A percentile compares a stretch with the other conserved stretches of the same genome.
These are phyloP conservation scores for Aplysina aerophoba DNA, from an alignment of 37 sponge, comb jelly and placozoan species.

Conservation along the genomic window DNA sequence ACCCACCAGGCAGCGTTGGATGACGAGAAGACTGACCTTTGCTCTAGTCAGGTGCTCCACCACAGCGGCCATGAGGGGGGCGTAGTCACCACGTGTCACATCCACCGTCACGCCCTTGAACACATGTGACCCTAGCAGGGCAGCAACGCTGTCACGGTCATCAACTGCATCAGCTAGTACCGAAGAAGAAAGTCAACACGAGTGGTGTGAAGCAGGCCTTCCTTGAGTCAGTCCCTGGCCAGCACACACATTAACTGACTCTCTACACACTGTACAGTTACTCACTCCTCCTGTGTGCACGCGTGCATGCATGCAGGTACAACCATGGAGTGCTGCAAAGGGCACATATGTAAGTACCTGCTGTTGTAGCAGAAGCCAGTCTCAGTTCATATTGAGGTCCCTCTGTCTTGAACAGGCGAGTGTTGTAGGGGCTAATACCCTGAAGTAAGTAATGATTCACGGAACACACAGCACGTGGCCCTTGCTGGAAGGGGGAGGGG, in stretches of 20 bases:
- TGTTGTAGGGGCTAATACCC: conserved; percentile 83
- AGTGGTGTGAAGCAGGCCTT: not conserved
- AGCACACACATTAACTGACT: not conserved
- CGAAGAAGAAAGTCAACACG: not conserved
- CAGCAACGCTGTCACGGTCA: conserved; percentile 58
- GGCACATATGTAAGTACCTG: conserved; percentile 46
- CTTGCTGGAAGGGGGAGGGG: no score
- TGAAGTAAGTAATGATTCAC: not conserved
- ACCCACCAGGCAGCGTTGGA: no score
- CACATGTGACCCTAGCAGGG: conserved; percentile 64
- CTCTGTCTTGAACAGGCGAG: conserved; percentile 83
- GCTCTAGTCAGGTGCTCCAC: conserved; percentile 75
- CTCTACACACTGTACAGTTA: no score
- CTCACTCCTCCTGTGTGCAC: no score
- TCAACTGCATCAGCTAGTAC: conserved; percentile 57
- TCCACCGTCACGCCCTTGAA: conserved; percentile 52
- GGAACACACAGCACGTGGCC: no score
- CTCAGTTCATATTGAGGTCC: conserved; percentile 62
- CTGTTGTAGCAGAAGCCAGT: conserved; percentile 73
- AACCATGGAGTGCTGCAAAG: not conserved
- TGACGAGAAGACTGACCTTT: conserved; percentile 38
- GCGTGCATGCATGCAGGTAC: no score
- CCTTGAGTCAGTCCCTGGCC: no score
- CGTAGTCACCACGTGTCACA: conserved; percentile 85
- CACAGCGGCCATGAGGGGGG: conserved; percentile 78